Base-by-base conservation (phyloP, 2,797 vertebrate genomes). In the Myiothlypis coronata region DNA sequence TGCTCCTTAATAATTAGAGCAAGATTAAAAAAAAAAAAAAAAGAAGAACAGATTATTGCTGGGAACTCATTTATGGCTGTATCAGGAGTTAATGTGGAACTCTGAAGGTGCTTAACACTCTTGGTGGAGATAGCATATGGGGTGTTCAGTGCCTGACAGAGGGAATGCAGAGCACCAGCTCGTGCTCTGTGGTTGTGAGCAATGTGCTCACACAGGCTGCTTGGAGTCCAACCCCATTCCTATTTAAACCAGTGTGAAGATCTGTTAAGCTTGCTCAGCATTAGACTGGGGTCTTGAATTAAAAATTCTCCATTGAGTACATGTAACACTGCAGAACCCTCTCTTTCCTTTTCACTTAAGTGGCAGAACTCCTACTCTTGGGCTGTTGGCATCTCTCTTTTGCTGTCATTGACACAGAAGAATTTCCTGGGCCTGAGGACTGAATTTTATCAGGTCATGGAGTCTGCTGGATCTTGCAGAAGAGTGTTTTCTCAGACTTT, bases 1-100 rank as follows among this genome's bases (percentile, higher is more conserved):
- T 92, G 63, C 61, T 95, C 81, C 79, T 95, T 91, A 88, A 92
- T 88, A 95, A 88, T 86, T 94, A 94, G 35, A 87, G 34, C 35
- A 95, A 92, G 56, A 94, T 92, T 64, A 7, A 47, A 61, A 74
- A 53, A 53, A 50, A 24, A 41, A 26, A 27, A 18, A 28, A 34
- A 26, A 23, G 4, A 18, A 60, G 56, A 94, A 68, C 52, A 84
- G 44, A 81, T 92, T 89, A 83, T 87, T 93, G 21, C 87, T 78
- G 56, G 20, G 44, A 83, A 26, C n/a, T 55, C 28, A 60, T 91
- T 94, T 89, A 71, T 87, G 76, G 46, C 80, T 93, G 34, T 67
- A 77, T 68, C 57, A 71, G 75, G 72, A 96, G 59, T 56, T 87
- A 74, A 60, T 80, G 69, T n/a, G 79, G 75, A 64, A 53, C 70